Evolutionary conservation across 2,888 invertebrate species (phyloP).

Genomic region (Drosophila gaucha): DNA sequence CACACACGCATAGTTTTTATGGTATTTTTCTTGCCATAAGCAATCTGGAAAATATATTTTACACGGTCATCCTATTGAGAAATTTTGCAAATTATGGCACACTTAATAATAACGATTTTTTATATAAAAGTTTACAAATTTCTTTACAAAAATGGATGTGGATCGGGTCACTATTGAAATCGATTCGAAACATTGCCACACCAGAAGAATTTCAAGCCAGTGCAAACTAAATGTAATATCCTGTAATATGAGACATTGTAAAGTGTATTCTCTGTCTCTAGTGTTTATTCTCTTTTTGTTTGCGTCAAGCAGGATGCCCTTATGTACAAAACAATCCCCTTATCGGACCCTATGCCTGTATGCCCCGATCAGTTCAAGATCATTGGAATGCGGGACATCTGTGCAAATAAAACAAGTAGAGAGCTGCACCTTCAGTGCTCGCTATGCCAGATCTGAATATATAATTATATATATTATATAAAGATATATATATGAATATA

Average conservation of each 20-base stretch:
- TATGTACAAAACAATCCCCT: slow-evolving; percentile 20
- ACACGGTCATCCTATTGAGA: not conserved
- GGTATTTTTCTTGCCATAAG: slow-evolving; percentile 1
- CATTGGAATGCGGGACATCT: slow-evolving; percentile 37
- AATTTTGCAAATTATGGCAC: slow-evolving; percentile 12
- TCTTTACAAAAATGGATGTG: too few relatives aligned
- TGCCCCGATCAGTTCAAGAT: slow-evolving; percentile 14
- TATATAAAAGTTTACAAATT: not conserved
- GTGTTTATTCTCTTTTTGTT: slow-evolving; percentile 13
- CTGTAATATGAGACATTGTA: slow-evolving; percentile 34
- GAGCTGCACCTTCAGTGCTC: too few relatives aligned
- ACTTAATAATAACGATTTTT: slow-evolving; percentile 10
- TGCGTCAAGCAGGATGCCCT: slow-evolving; percentile 25
- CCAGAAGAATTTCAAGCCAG: too few relatives aligned
- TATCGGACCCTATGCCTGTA: not conserved
- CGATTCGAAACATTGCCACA: too few relatives aligned
- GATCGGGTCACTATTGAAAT: too few relatives aligned
- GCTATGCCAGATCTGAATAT: too few relatives aligned
- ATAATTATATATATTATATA: too few relatives aligned
- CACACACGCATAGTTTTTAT: slow-evolving; percentile 18
- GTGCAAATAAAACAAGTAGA: slow-evolving; percentile 37
- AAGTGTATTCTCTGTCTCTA: slow-evolving; percentile 13
- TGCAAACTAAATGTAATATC: slow-evolving; percentile 15
- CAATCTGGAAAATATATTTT: not conserved
- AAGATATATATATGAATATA: too few relatives aligned